Evolutionary conservation across 1,140 invertebrate genomes (phyloP).

Genomic region (Bombus sibiricus): DNA sequence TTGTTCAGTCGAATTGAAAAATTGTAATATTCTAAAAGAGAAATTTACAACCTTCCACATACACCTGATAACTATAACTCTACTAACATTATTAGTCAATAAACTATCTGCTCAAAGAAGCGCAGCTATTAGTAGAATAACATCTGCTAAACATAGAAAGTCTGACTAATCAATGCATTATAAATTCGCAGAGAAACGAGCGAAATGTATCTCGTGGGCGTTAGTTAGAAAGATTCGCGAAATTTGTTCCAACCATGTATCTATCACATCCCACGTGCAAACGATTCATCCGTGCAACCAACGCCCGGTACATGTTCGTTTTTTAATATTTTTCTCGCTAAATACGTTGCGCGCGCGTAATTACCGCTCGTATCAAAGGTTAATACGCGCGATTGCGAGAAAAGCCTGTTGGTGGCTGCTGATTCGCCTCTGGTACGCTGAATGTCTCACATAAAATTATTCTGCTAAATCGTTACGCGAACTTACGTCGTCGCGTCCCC

Average conservation of each 20-base stretch:
- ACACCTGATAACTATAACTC: neutral
- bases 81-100: neutral
- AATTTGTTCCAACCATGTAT: slow-evolving; percentile 5
- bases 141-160: neutral
- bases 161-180: neutral
- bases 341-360: slow-evolving; percentile 27
- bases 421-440: too few relatives aligned
- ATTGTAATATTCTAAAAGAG: too few relatives aligned
- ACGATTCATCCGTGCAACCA: slow-evolving; percentile 19
- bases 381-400: slow-evolving; percentile 23
- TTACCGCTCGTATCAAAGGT: slow-evolving; percentile 41
- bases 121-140: neutral
- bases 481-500: neutral
- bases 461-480: slow-evolving; percentile 5
- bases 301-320: neutral
- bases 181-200: neutral
- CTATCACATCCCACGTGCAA: slow-evolving; percentile 33
- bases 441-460: slow-evolving; percentile 10
- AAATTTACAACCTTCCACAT: too few relatives aligned
- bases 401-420: neutral
- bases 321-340: neutral
- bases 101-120: neutral
- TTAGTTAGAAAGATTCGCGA: slow-evolving; percentile 24
- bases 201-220: slow-evolving; percentile 5
- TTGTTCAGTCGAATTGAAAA: too few relatives aligned